Percentiles rank a stretch among this genome's conserved stretches.
These are phyloP conservation scores for Panonychus citri DNA, from an alignment of 1,140 invertebrate species.

Conservation along the genomic window DNA sequence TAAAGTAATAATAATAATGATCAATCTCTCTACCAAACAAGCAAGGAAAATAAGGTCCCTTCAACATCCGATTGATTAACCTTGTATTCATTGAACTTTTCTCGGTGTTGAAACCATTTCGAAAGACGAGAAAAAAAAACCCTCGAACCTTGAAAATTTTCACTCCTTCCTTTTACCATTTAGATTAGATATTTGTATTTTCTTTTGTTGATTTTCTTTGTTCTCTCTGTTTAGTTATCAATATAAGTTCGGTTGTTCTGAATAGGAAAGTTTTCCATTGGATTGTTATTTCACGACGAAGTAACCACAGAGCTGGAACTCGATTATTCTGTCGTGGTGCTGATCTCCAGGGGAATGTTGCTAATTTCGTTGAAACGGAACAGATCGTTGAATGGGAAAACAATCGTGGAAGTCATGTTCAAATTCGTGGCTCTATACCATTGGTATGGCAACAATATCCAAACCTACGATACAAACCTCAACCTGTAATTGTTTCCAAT, in stretches of 20 bases:
- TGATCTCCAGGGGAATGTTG: constrained; percentile 61
- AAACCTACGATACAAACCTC: constrained; percentile 77
- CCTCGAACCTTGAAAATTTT: too few relatives aligned
- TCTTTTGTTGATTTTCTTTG: constrained; percentile 9
- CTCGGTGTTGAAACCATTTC: too few relatives aligned
- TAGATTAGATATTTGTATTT: too few relatives aligned
- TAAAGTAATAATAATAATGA: too few relatives aligned
- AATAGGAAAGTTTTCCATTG: constrained; percentile 60
- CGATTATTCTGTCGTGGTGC: constrained; percentile 63
- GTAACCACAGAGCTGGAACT: constrained; percentile 49
- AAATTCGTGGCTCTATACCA: constrained; percentile 85
- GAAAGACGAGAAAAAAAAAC: too few relatives aligned
- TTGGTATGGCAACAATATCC: constrained; percentile 82
- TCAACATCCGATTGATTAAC: too few relatives aligned
- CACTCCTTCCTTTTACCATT: too few relatives aligned
- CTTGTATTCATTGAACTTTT: too few relatives aligned
- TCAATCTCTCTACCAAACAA: too few relatives aligned
- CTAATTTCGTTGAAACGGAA: constrained; percentile 92
- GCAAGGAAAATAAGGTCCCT: too few relatives aligned
- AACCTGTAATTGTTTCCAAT: constrained; percentile 37
- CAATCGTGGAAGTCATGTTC: constrained; percentile 56
- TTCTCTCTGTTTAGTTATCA: too few relatives aligned
- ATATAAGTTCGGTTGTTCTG: constrained; percentile 48
- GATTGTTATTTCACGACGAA: constrained; percentile 63
- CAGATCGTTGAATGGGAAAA: constrained; percentile 35